Conservation (phyloP, 2,888 invertebrate genomes). For the Bombyx huttoni region DNA sequence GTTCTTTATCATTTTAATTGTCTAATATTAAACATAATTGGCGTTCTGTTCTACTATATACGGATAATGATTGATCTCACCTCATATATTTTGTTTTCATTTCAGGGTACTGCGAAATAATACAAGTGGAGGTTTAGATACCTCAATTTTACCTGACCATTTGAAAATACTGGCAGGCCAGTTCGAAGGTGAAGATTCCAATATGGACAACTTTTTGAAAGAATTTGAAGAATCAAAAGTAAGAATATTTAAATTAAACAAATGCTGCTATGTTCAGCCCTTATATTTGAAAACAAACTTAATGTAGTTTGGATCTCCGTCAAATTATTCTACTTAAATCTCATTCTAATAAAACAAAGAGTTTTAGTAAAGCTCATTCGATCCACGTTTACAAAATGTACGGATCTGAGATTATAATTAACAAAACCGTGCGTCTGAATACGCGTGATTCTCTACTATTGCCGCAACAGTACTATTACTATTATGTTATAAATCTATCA, state of each 20-base stretch:
- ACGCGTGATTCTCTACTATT: too few species aligned
- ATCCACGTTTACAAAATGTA: neutral
- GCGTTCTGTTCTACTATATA: neutral
- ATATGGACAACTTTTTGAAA: constrained; percentile 31
- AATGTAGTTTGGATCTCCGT: neutral
- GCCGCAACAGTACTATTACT: too few species aligned
- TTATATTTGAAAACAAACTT: neutral
- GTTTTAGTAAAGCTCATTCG: neutral
- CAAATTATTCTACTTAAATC: neutral
- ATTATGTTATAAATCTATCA: too few species aligned
- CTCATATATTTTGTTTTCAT: neutral
- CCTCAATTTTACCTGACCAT: constrained; percentile 44
- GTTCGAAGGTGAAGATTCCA: constrained; percentile 43
- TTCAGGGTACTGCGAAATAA: constrained; percentile 43
- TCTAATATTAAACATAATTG: neutral
- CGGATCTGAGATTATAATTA: neutral
- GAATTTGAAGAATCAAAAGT: constrained; percentile 56
- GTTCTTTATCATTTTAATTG: neutral
- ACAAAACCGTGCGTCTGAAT: neutral
- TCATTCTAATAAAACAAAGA: neutral
- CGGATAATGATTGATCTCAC: neutral
- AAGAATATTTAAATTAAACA: constrained; percentile 3
- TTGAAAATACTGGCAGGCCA: constrained; percentile 35
- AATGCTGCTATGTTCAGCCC: neutral
- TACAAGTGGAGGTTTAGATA: constrained; percentile 33